Evolutionary conservation across 2,888 invertebrate species (phyloP), one percentile per base, ranked within the genome.

Genomic region (Crepidodera aurea): DNA sequence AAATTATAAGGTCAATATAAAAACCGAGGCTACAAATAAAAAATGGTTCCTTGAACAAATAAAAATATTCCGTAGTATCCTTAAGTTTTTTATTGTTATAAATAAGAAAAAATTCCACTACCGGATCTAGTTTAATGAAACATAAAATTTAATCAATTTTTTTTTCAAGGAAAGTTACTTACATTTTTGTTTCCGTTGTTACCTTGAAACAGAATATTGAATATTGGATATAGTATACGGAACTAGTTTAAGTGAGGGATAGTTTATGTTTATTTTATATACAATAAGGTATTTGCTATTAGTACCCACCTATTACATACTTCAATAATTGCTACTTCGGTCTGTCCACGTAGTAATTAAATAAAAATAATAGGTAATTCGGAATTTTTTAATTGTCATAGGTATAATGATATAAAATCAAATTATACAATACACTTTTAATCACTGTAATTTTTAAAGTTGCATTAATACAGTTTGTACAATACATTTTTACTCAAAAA

Each of bases 251-350:
- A 16, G 8, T 4, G 40, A 40, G 40, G 18, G 16, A 40, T 40
- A 40, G 40, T 16, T 40, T 40, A 32, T 32, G 32, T 32, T 32
- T 32, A 32, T 32, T n/a, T n/a, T n/a, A n/a, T n/a, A n/a, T n/a
- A n/a, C n/a, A n/a, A n/a, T n/a, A 32, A 32, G 12, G 12, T n/a
- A n/a, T n/a, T 40, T 40, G 13, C 10, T 34, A 5, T 40, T 40
- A 18, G 7, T 40, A 40, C 40, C 40, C 15, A 40, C 40, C 40
- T 40, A 40, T 10, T 18, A 10, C 40, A 40, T 40, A 40, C 40
- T 18, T 40, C 16, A 18, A 40, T 40, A 40, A 40, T 40, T 40
- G 40, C 40, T 10, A 18, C 40, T 37, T 1, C 13, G 10, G 12
- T 4, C 12, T 13, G 37, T 37, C 13, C 37, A 37, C 2, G 15